phyloP scores from a whole-genome alignment of 1,140 invertebrate species.

The Apis dorsata region DNA sequence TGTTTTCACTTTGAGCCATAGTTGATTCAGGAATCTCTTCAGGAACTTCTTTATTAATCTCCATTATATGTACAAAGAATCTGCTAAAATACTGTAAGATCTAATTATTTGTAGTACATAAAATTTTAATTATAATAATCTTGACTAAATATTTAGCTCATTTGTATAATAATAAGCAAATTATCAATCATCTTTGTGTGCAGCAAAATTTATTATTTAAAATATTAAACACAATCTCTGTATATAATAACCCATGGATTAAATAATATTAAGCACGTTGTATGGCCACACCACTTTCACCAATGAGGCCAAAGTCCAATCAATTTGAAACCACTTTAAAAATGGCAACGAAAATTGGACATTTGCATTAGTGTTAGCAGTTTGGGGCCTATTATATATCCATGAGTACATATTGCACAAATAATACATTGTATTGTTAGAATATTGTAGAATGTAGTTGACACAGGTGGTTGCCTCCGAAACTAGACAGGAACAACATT shows the following conservation, averaged over 20 bases:
- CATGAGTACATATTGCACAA: conserved; percentile 59
- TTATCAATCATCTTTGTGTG: conserved; percentile 18
- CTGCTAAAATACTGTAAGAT: conserved; percentile 60
- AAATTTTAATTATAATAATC: background rate
- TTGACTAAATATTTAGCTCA: conserved; percentile 6
- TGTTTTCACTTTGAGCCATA: background rate
- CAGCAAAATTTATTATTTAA: conserved; percentile 40
- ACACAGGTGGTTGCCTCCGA: conserved; percentile 52
- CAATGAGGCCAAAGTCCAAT: conserved; percentile 77
- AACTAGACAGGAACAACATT: conserved; percentile 69
- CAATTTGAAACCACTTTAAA: conserved; percentile 70
- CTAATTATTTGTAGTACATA: conserved; percentile 3
- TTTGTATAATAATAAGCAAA: conserved; percentile 20
- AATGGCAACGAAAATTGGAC: conserved; percentile 76
- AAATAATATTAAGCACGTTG: conserved; percentile 64
- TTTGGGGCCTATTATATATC: conserved; percentile 69
- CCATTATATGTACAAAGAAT: conserved; percentile 45
- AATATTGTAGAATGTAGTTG: conserved; percentile 48
- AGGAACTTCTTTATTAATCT: conserved; percentile 42
- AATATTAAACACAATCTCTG: conserved; percentile 42
- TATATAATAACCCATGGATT: conserved; percentile 55
- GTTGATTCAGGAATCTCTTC: conserved; percentile 21
- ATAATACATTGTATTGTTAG: conserved; percentile 36
- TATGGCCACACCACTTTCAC: conserved; percentile 75
- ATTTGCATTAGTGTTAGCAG: conserved; percentile 78